phyloP scores from a whole-genome alignment of 2,797 vertebrate genomes.

The Todus mexicanus region DNA sequence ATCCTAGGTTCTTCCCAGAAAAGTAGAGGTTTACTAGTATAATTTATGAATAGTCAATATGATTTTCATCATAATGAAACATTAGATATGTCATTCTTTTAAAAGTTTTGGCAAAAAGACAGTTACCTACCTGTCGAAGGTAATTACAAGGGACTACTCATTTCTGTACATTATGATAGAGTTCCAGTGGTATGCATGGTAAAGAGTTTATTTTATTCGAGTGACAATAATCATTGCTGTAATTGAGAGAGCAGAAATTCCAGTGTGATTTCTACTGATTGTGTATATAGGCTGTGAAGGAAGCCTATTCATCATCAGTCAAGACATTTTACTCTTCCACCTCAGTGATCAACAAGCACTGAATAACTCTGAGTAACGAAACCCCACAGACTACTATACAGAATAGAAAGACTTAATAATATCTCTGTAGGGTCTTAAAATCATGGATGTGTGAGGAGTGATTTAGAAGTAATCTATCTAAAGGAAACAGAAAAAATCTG shows the following conservation, averaged over 20 bases:
- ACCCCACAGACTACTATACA: neutral
- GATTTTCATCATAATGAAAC: neutral
- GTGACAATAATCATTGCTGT: neutral
- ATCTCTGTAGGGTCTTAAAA: conserved; percentile 66
- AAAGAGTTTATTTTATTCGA: neutral
- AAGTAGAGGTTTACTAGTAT: neutral
- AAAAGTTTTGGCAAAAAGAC: neutral
- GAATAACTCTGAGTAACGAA: conserved; percentile 32
- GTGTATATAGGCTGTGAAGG: neutral
- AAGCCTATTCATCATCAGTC: neutral
- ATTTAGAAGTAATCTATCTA: conserved; percentile 42
- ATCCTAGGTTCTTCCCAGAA: neutral
- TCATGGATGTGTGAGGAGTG: neutral
- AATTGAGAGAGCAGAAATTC: neutral
- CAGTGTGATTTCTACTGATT: neutral
- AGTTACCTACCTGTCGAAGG: neutral
- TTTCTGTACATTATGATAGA: neutral
- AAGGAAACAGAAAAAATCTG: conserved; percentile 34
- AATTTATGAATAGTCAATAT: neutral
- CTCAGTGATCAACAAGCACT: neutral
- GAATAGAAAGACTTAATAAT: conserved; percentile 47
- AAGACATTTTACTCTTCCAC: neutral
- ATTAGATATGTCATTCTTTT: neutral
- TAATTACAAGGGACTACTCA: neutral
- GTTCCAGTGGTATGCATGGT: neutral